phyloP scores from a whole-genome alignment of 2,113 vertebrate species.

The Phasianus colchicus region DNA sequence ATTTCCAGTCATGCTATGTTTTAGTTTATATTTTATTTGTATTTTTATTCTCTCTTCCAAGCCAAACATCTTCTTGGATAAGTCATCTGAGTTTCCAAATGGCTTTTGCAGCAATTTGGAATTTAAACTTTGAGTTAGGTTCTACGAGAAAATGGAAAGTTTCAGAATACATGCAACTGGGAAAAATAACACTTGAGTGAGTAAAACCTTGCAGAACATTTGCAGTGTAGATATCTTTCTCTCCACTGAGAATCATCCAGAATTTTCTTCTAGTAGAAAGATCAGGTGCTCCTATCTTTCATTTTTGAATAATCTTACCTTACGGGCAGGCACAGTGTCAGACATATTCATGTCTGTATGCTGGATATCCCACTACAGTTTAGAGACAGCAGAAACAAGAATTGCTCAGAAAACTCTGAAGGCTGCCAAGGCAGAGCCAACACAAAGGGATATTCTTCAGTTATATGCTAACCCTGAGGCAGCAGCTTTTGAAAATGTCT shows the following conservation, averaged over 20 bases:
- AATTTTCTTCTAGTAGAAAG: neutral
- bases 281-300: neutral
- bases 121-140: conserved; percentile 11
- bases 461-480: conserved; percentile 29
- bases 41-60: conserved; percentile 15
- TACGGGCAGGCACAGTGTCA: neutral
- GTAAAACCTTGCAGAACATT: conserved; percentile 13
- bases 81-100: conserved; percentile 13
- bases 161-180: neutral
- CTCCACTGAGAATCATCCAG: neutral
- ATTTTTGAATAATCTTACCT: neutral
- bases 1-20: neutral
- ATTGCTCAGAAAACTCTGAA: conserved; percentile 29
- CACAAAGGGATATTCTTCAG: conserved; percentile 18
- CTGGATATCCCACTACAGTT: neutral
- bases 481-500: conserved; percentile 19
- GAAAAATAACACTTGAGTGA: neutral
- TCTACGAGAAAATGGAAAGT: neutral
- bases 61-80: conserved; percentile 1
- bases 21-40: conserved; percentile 13
- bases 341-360: neutral
- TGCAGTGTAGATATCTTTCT: neutral
- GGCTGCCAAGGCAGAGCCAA: neutral
- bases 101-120: conserved; percentile 9
- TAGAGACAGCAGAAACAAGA: conserved; percentile 24